Evolutionary conservation across 2,113 vertebrate species (phyloP), one percentile per base, ranked within the genome.

Genomic region (Amphilophus citrinellus): DNA sequence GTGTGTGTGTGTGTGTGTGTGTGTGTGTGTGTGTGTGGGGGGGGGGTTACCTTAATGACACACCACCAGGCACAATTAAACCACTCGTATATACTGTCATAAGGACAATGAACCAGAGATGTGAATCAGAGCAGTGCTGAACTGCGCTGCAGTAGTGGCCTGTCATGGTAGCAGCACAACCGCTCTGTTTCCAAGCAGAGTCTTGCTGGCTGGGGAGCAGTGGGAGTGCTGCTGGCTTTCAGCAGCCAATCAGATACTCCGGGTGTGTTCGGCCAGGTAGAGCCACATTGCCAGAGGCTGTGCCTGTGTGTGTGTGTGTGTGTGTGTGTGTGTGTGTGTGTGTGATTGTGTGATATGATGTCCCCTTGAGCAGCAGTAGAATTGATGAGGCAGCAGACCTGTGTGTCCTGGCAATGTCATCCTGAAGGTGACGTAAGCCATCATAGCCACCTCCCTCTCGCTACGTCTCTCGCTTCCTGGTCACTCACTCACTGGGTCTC

Each of bases 321-420:
- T 47, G 82, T 60, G 79, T 76, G 65, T 66, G 63, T 44, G 44
- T 68, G 63, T 47, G 84, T 58, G 81, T 53, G 59, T 50, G 82
- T 61, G 79, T 76, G 62, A 68, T 68, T 68, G 63, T 47, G 84
- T 53, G 92, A 91, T 89, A 89, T 91, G 88, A 92, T 86, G 92
- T 95, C 93, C 92, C 93, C 89, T 89, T 89, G 90, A 91, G 91
- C 92, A 90, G 86, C 71, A 66, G 80, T 76, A 79, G 93, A 96
- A 95, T 92, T 96, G 95, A 95, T 96, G 95, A 96, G 93, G 95
- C 93, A 95, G 95, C 94, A 95, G 91, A 95, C 89, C 92, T 92
- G 91, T 92, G 89, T 93, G 94, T 96, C 94, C 94, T 93, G 91
- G 88, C 89, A 92, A 93, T 94, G 95, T 96, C 95, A 94, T 95